A percentile compares a stretch with the other conserved stretches of the same genome.
Evolutionary conservation across 2,113 vertebrate genomes (phyloP).

Genomic region (Zingel zingel): DNA sequence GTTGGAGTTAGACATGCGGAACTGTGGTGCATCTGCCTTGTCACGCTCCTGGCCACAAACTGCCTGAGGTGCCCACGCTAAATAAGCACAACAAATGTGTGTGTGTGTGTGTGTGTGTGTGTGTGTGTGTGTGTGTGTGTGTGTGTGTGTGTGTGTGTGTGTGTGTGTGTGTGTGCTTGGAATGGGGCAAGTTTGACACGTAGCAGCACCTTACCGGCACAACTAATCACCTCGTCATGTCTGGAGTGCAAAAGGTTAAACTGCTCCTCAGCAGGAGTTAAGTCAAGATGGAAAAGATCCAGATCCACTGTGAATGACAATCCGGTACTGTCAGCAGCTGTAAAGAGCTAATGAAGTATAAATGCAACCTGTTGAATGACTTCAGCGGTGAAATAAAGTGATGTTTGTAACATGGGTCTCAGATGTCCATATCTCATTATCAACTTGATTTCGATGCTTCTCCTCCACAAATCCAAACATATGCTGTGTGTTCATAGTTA

Average conservation of each 20-base stretch:
- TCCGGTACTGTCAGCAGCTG: slow-evolving; percentile 18
- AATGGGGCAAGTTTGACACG: slow-evolving; percentile 56
- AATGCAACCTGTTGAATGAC: slow-evolving; percentile 59
- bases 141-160: slow-evolving; percentile 36
- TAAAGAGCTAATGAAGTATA: slow-evolving; percentile 58
- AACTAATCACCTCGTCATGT: slow-evolving; percentile 66
- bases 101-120: neutral
- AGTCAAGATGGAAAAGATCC: slow-evolving; percentile 50
- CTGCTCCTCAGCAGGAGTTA: slow-evolving; percentile 49
- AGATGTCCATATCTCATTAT: slow-evolving; percentile 55
- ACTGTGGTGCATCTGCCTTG: slow-evolving; percentile 67
- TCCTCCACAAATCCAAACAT: slow-evolving; percentile 50
- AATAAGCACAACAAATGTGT: slow-evolving; percentile 75
- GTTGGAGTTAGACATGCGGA: slow-evolving; percentile 75
- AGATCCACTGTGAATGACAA: slow-evolving; percentile 38
- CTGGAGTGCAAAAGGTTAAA: slow-evolving; percentile 64
- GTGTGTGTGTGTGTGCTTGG: slow-evolving; percentile 27
- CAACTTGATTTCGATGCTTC: slow-evolving; percentile 32
- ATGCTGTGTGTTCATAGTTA: slow-evolving; percentile 39
- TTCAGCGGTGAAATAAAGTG: slow-evolving; percentile 38
- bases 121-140: slow-evolving; percentile 20
- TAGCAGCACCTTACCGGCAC: slow-evolving; percentile 49
- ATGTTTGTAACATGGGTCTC: slow-evolving; percentile 48
- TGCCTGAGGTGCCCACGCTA: slow-evolving; percentile 60
- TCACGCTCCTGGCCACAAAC: slow-evolving; percentile 74